Evolutionary conservation across 2,113 vertebrate species (phyloP).

Genomic region (Brevimyrus niger): DNA sequence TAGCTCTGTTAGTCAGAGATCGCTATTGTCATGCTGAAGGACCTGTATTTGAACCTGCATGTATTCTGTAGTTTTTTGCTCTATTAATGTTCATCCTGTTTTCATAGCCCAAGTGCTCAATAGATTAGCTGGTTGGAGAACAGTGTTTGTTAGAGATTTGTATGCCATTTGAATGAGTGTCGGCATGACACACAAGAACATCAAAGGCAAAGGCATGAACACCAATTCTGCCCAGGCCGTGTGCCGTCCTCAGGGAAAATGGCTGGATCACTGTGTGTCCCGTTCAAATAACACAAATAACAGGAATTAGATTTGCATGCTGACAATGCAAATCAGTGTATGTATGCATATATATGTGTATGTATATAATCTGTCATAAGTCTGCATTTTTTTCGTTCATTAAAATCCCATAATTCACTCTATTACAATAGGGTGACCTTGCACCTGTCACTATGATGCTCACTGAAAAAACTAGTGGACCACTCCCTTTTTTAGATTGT

Average conservation of each 20-base stretch:
- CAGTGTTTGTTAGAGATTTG: no score
- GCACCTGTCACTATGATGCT: no score
- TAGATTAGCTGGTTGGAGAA: no score
- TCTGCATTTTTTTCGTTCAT: not conserved
- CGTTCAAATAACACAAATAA: no score
- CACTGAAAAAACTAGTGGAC: no score
- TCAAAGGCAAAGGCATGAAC: not conserved
- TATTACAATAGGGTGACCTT: no score
- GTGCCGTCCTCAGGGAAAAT: not conserved
- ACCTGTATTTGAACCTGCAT: not conserved
- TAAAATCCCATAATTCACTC: not conserved
- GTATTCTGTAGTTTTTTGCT: not conserved
- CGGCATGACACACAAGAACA: no score
- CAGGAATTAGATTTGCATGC: not conserved
- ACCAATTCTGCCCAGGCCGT: not conserved
- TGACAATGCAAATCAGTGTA: not conserved
- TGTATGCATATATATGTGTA: not conserved
- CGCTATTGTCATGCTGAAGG: not conserved
- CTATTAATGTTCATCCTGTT: not conserved
- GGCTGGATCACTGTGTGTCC: not conserved
- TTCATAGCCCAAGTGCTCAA: not conserved
- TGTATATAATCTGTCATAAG: not conserved
- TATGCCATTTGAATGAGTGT: not conserved
- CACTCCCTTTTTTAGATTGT: not conserved
- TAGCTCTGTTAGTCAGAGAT: not conserved